Base-by-base conservation (phyloP, 2,888 invertebrate species). In the Pocota personata region DNA sequence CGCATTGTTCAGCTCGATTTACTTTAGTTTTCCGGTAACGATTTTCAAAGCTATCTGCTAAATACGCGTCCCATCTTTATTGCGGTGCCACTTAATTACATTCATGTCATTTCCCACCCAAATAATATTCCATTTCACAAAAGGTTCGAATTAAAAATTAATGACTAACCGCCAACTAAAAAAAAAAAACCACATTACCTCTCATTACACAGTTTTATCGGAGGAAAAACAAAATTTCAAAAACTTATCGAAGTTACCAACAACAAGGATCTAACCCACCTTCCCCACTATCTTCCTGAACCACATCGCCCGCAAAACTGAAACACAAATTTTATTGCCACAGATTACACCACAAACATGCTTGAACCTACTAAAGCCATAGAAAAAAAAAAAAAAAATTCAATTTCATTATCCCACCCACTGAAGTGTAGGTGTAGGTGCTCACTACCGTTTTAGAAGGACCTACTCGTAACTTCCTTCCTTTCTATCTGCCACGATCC, bases 321-420 rank as follows among this genome's bases (percentile, higher is more conserved):
- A 30, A 75, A 75, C 64, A 46, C 64, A 46, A 64, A 57, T 75
- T 76, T 57, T 66, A 57, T 16, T 72, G 48, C 82, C 76, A 67
- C 67, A 76, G 82, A 82, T 82, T 76, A 62, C 27, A 16, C 69
- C 76, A 66, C 67, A 76, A 76, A 76, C 76, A 60, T 48, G 43
- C 75, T 60, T 35, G 35, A 60, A 67, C 32, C 55, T 21, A 58
- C 46, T 46, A 37, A 72, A 57, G 46, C 12, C 46, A 7, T 16
- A 7, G 5, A 60, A 67, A 55, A 37, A 58, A 60, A n/a, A 37
- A 32, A 60, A 60, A 37, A 48, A 37, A 73, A 24, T 73, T 82
- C 82, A 82, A 82, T 82, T 82, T 82, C 46, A 67, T 76, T 76
- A 57, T 57, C 48, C 35, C 67, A 50, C 37, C 46, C 58, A 30